Conservation (phyloP, 2,113 vertebrate genomes). For the Indri indri region DNA sequence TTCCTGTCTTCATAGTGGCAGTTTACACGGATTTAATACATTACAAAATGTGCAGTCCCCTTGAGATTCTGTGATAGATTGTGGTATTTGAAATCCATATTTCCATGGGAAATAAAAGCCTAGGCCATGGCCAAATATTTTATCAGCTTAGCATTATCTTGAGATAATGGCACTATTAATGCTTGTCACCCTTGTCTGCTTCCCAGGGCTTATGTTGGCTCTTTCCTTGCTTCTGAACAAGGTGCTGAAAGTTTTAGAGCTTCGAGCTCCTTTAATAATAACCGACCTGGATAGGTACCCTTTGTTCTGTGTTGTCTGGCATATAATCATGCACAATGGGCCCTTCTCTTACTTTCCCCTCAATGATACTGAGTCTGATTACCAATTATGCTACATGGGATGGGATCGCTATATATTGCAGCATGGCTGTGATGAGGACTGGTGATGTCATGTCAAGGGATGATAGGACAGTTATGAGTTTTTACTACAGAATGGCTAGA, state of each 20-base stretch:
- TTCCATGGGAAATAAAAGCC: slow-evolving; percentile 74
- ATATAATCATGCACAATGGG: not conserved
- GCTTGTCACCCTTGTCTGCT: slow-evolving; percentile 55
- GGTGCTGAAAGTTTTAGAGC: slow-evolving; percentile 56
- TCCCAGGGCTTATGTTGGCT: slow-evolving; percentile 39
- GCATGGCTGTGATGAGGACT: not conserved
- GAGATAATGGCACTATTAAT: slow-evolving; percentile 66
- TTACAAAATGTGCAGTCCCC: slow-evolving; percentile 65
- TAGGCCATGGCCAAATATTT: slow-evolving; percentile 71
- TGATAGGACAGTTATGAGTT: not conserved
- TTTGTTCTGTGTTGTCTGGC: slow-evolving; percentile 22
- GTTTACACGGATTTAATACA: slow-evolving; percentile 81
- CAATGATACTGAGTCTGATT: not conserved
- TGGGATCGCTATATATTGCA: not conserved
- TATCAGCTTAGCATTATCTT: slow-evolving; percentile 77
- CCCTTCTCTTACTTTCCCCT: not conserved
- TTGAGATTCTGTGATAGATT: slow-evolving; percentile 74
- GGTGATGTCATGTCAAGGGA: not conserved
- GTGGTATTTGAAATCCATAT: slow-evolving; percentile 64
- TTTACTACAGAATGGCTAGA: not conserved
- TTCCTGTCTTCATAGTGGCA: slow-evolving; percentile 77
- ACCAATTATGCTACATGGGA: not conserved
- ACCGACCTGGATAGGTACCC: not conserved
- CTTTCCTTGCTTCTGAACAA: slow-evolving; percentile 47
- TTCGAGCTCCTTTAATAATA: slow-evolving; percentile 1